Evolutionary conservation across 2,797 vertebrate genomes (phyloP), one percentile per base, ranked within the genome.

Genomic region (Aeoliscus strigatus): DNA sequence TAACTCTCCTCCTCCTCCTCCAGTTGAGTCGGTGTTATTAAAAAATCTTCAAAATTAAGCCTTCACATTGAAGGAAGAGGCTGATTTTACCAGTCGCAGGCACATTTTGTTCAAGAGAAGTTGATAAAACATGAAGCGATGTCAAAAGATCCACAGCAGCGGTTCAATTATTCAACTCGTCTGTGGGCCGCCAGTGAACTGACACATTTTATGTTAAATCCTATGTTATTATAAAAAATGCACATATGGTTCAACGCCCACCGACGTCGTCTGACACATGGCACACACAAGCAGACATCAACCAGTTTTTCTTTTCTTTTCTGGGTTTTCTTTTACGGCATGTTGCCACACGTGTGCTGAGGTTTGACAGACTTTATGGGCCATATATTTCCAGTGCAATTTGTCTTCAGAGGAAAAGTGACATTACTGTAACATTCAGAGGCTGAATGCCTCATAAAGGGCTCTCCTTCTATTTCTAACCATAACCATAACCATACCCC

Each of bases 331-430:
- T 71, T 80, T 75, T 71, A 77, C 70, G 66, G 33, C 55, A 65
- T 36, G 6, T 71, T 75, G 64, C 75, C 81, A 78, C 75, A 79
- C 78, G 53, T 73, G 76, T 66, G 44, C 58, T 27, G 75, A 81
- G 84, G 66, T 78, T 83, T 88, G 82, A 83, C 79, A 75, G 65
- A 57, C 80, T 89, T 89, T 87, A 88, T 72, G 73, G 72, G 67
- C 75, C 62, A 72, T 85, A 81, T 86, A 83, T 86, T 87, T 86
- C 70, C 72, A 76, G 65, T 60, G 84, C 78, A 88, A 88, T 89
- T 87, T 89, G 85, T 89, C 80, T 75, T 78, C 52, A 64, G 77
- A 82, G 79, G 79, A 73, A 76, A 80, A 69, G 66, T 72, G 77
- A 83, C 73, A 51, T 69, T 54, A 79, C 65, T 51, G 66, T 75